Conservation (phyloP, 2,113 vertebrate genomes). For the Epinephelus fuscoguttatus region DNA sequence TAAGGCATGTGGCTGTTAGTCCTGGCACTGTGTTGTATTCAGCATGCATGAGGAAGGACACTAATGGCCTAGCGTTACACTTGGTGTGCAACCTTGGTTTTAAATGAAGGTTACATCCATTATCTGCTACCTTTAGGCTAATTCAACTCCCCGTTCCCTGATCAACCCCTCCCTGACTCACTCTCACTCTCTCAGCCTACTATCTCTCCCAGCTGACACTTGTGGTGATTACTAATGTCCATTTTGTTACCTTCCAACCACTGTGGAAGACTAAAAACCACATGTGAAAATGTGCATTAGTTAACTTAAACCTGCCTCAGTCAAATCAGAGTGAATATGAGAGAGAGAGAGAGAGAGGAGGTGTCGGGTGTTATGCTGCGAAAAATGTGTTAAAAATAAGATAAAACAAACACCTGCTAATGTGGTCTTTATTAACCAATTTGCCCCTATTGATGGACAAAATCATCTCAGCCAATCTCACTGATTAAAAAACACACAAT, state of each 20-base stretch:
- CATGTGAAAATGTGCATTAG: neutral
- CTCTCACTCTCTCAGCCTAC: neutral
- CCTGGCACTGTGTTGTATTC: neutral
- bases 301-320: too few relatives aligned
- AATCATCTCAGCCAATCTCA: neutral
- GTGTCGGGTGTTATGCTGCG: neutral
- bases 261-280: neutral
- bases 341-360: neutral
- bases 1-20: neutral
- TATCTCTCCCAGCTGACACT: neutral
- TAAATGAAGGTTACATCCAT: constrained; percentile 67
- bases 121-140: constrained; percentile 68
- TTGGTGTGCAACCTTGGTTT: constrained; percentile 43
- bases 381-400: neutral
- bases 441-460: too few relatives aligned
- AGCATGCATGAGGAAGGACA: neutral
- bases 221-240: neutral
- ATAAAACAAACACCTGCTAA: too few relatives aligned
- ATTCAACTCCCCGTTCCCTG: constrained; percentile 16
- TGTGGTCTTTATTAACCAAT: too few relatives aligned
- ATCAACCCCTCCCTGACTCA: constrained; percentile 5
- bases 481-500: neutral
- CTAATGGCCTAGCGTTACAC: constrained; percentile 49
- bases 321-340: neutral
- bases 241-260: neutral